Percentiles rank a stretch among this genome's conserved stretches.
Evolutionary conservation across 30 jellyfish, hydroid and myxozoan species (phyloP).

Genomic region (Phacellophora camtschatica): DNA sequence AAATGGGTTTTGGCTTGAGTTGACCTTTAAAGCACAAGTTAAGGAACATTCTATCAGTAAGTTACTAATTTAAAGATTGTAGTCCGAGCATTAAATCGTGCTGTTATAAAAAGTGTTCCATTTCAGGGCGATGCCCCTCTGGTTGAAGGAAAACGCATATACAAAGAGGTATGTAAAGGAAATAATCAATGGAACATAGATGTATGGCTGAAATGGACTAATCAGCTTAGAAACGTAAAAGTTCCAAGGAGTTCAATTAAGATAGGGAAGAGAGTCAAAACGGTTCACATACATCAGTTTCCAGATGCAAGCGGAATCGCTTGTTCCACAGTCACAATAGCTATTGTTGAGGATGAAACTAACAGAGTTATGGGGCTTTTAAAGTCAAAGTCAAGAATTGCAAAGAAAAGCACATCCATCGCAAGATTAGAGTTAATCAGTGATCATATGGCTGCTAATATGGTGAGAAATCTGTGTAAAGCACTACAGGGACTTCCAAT

Average conservation of each 20-base stretch:
- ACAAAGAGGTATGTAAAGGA: slow-evolving; percentile 37
- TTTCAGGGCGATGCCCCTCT: no score
- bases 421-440: slow-evolving; percentile 71
- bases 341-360: slow-evolving; percentile 32
- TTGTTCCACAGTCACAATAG: slow-evolving; percentile 43
- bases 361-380: slow-evolving; percentile 44
- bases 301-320: slow-evolving; percentile 71
- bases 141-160: slow-evolving; percentile 52
- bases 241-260: slow-evolving; percentile 48
- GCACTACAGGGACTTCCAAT: slow-evolving; percentile 17
- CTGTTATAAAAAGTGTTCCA: no score
- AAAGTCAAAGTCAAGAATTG: slow-evolving; percentile 53
- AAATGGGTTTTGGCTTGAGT: no score
- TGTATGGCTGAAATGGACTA: slow-evolving; percentile 6
- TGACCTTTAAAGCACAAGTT: no score
- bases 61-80: slow-evolving; percentile 8
- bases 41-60: no score
- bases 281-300: slow-evolving; percentile 49
- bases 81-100: slow-evolving; percentile 21
- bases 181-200: slow-evolving; percentile 18
- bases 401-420: slow-evolving; percentile 55
- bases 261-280: slow-evolving; percentile 3
- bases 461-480: slow-evolving; percentile 12
- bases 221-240: slow-evolving; percentile 39
- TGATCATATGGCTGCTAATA: slow-evolving; percentile 71